Conservation (phyloP, 2,113 vertebrate species). For the Spheniscus mendiculus region DNA sequence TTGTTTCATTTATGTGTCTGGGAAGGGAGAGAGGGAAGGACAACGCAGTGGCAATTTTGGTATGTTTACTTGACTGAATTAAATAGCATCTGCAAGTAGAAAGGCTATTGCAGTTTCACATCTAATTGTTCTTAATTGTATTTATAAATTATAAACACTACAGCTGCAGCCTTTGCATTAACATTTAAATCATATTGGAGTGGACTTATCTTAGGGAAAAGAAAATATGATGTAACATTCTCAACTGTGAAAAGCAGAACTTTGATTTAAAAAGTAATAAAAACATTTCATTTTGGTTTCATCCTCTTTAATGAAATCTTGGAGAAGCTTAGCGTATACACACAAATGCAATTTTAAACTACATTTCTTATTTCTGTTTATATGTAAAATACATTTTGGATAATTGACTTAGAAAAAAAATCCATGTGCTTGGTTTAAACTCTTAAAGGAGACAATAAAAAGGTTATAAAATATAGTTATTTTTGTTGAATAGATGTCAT, state of each 20-base stretch:
- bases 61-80: not conserved
- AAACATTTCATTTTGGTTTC: not conserved
- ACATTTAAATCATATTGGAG: not conserved
- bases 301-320: not conserved
- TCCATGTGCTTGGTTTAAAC: not conserved
- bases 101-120: not conserved
- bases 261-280: not conserved
- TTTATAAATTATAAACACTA: slow-evolving; percentile 33
- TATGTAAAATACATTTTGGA: not conserved
- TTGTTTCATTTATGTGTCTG: not conserved
- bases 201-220: not conserved
- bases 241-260: not conserved
- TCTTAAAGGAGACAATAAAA: not conserved
- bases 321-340: not conserved
- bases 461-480: not conserved
- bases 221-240: not conserved
- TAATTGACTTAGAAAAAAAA: not conserved
- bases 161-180: slow-evolving; percentile 15
- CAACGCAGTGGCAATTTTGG: not conserved
- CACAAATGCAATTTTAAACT: not conserved
- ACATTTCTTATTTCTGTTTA: not conserved
- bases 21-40: not conserved
- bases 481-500: not conserved
- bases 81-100: not conserved
- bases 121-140: slow-evolving; percentile 31